Evolutionary conservation across 1,140 invertebrate genomes (phyloP), one percentile per base, ranked within the genome.

Genomic region (Panagrolaimus sp.): DNA sequence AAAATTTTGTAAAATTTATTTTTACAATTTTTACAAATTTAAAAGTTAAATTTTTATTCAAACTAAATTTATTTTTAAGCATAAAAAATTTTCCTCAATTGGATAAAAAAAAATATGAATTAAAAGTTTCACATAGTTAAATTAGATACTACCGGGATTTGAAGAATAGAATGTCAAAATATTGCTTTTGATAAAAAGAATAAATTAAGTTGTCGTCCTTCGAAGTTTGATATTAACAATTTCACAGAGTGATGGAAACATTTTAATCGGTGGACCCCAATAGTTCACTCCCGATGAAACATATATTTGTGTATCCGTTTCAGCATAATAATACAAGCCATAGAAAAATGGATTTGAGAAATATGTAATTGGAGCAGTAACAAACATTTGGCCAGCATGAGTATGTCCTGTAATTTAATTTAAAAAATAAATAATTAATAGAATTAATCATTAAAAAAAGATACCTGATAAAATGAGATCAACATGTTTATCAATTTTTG

Each of bases 221-320:
- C 32, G 52, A 26, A 58, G n/a, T 28, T 28, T 58, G 17, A 58
- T 28, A 58, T 58, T 58, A 58, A 58, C 52, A n/a, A 58, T 58
- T 58, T 58, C 52, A 28, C 52, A 58, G 21, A 69, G 28, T 17
- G 68, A 21, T 28, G 43, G 58, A 38, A 38, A 38, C 68, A 69
- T 69, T 69, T 69, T 69, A 32, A 69, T 46, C 0, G 68, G 68
- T 26, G 68, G 68, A 5, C 72, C 72, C 72, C 72, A 73, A 44
- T 76, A 73, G 32, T 73, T 73, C 7, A 73, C 72, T 17, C 72
- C 72, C 24, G 72, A 43, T 10, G 72, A 75, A 21, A 73, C 72
- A 66, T 44, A 73, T 15, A 73, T 68, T 44, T 73, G 72, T 7
- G 72, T 71, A 17, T 48, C 73, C 6, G 68, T 58, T n/a, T 8